Evolutionary conservation across 2,888 invertebrate genomes (phyloP).

Genomic region (Pilophorus perplexus): DNA sequence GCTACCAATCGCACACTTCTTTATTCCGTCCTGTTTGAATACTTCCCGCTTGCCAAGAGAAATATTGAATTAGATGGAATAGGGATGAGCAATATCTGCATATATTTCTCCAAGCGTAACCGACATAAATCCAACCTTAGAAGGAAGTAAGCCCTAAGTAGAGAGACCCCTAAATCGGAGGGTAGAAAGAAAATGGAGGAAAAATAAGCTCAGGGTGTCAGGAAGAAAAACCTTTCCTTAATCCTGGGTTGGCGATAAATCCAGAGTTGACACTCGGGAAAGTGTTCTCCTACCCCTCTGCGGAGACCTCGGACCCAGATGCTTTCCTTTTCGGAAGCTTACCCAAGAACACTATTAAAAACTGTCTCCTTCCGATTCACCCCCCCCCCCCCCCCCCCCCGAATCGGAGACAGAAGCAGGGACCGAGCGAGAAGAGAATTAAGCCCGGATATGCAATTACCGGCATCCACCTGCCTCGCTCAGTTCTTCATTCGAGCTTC

Average conservation of each 20-base stretch:
- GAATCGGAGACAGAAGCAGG: background rate
- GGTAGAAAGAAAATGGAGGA: conserved; percentile 33
- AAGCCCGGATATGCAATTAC: conserved; percentile 41
- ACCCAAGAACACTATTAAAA: conserved; percentile 36
- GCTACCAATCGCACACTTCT: too few species aligned
- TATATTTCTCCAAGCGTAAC: background rate
- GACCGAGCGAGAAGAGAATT: conserved; percentile 25
- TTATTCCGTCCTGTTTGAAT: too few species aligned
- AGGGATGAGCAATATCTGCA: background rate
- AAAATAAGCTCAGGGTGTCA: conserved; percentile 32
- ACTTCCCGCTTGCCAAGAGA: too few species aligned
- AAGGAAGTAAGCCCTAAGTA: conserved; percentile 4
- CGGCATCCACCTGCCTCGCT: conserved; percentile 38
- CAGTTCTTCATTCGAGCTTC: background rate
- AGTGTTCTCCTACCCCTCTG: conserved; percentile 4
- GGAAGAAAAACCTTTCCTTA: conserved; percentile 33
- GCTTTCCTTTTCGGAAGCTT: conserved; percentile 8
- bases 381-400: too few species aligned
- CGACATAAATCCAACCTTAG: conserved; percentile 6
- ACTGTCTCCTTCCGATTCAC: conserved; percentile 37
- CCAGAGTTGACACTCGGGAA: conserved; percentile 36
- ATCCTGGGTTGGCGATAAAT: conserved; percentile 33
- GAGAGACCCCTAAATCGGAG: background rate
- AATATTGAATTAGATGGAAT: background rate
- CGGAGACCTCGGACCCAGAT: conserved; percentile 33